Evolutionary conservation across 2,888 invertebrate genomes (phyloP).

Genomic region (Campoplex capitator): DNA sequence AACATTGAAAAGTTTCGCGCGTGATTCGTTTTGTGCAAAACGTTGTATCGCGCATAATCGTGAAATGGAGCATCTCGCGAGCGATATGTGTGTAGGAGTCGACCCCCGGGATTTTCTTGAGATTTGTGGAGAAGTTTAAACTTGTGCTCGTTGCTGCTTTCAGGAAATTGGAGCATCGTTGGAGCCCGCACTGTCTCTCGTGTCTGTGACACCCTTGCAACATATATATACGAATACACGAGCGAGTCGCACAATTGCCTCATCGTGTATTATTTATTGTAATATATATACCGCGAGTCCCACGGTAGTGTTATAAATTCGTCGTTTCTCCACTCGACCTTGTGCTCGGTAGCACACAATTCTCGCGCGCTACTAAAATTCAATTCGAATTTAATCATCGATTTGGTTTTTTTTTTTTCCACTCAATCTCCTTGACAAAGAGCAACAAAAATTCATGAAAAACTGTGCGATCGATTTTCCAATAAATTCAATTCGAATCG

Average conservation of each 20-base stretch:
- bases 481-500: too few species aligned
- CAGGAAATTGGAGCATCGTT: slow-evolving; percentile 63
- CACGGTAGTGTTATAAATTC: slow-evolving; percentile 44
- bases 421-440: background rate
- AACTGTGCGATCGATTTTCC: too few species aligned
- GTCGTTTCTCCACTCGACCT: slow-evolving; percentile 41
- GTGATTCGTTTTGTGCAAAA: background rate
- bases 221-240: slow-evolving; percentile 10
- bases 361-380: background rate
- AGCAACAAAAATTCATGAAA: too few species aligned
- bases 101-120: slow-evolving; percentile 57
- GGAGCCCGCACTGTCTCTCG: slow-evolving; percentile 51
- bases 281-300: slow-evolving; percentile 45
- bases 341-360: slow-evolving; percentile 22
- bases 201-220: slow-evolving; percentile 50
- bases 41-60: slow-evolving; percentile 30
- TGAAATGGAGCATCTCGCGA: slow-evolving; percentile 61
- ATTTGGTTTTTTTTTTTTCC: background rate
- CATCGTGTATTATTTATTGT: slow-evolving; percentile 63
- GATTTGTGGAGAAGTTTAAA: slow-evolving; percentile 59
- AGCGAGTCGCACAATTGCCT: slow-evolving; percentile 48
- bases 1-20: background rate
- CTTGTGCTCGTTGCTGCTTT: slow-evolving; percentile 46
- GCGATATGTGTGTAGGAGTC: slow-evolving; percentile 52
- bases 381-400: background rate